Percentiles rank a stretch among this genome's conserved stretches.
Conservation (phyloP, 2,113 vertebrate species). For the Podiceps cristatus region DNA sequence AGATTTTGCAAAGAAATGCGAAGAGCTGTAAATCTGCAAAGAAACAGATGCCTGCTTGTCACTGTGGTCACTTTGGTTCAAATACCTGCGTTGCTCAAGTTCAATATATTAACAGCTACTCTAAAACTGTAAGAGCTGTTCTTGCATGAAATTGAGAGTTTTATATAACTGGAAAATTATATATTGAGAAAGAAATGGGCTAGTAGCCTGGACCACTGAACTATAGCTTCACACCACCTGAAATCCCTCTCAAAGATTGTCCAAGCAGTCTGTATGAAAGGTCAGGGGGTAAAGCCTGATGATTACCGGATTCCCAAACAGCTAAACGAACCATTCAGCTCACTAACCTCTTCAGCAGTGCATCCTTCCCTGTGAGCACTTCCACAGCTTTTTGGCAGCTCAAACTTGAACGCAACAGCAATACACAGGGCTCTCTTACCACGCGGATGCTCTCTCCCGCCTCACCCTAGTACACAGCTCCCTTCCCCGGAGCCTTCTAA, state of each 20-base stretch:
- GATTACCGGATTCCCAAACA: neutral
- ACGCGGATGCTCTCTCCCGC: fast-evolving
- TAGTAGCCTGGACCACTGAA: neutral
- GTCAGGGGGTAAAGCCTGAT: neutral
- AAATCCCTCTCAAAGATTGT: neutral
- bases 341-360: fast-evolving
- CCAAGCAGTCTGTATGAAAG: neutral
- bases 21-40: neutral
- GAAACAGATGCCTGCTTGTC: neutral
- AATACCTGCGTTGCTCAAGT: neutral
- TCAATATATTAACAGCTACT: neutral
- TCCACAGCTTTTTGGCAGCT: neutral
- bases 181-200: neutral
- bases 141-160: neutral
- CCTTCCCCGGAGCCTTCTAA: neutral
- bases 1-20: neutral
- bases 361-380: fast-evolving
- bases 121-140: neutral
- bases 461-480: neutral
- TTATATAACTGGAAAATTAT: neutral
- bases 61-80: neutral
- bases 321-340: neutral
- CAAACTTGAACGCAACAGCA: neutral
- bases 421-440: fast-evolving
- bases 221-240: neutral